These are phyloP conservation scores for Melieria picta DNA, from an alignment of 2,888 invertebrate genomes.

Conservation along the genomic window DNA sequence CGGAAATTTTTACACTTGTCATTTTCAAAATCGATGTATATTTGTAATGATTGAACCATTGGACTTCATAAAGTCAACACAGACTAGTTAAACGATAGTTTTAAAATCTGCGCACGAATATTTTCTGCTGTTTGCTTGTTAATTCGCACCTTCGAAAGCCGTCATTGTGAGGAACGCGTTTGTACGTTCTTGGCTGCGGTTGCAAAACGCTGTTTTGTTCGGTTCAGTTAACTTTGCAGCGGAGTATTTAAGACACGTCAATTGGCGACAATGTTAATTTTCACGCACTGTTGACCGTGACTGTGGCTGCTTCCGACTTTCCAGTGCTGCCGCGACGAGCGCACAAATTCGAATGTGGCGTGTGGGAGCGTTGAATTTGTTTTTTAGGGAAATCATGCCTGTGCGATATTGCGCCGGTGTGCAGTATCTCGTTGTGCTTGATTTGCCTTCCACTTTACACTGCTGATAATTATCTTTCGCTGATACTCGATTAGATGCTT, in stretches of 20 bases:
- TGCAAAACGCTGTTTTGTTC: background rate
- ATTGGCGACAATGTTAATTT: background rate
- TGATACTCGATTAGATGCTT: background rate
- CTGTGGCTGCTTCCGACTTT: background rate
- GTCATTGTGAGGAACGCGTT: constrained; percentile 37
- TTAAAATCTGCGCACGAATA: too few species aligned
- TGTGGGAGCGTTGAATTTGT: background rate
- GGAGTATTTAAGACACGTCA: background rate
- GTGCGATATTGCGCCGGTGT: background rate
- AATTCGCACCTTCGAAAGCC: constrained; percentile 44
- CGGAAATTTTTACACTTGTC: too few species aligned
- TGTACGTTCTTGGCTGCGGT: background rate
- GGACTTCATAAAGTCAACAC: too few species aligned
- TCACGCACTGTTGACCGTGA: background rate
- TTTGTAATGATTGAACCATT: too few species aligned
- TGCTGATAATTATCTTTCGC: constrained; percentile 18
- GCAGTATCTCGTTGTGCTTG: background rate
- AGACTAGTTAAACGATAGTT: too few species aligned
- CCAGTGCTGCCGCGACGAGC: constrained; percentile 21
- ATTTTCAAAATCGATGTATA: too few species aligned
- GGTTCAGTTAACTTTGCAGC: background rate
- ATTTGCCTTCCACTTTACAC: background rate
- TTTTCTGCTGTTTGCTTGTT: too few species aligned
- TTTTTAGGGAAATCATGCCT: background rate
- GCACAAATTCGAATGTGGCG: constrained; percentile 22